phyloP scores from a whole-genome alignment of 2,113 vertebrate species.

The Pterocles burchelli region DNA sequence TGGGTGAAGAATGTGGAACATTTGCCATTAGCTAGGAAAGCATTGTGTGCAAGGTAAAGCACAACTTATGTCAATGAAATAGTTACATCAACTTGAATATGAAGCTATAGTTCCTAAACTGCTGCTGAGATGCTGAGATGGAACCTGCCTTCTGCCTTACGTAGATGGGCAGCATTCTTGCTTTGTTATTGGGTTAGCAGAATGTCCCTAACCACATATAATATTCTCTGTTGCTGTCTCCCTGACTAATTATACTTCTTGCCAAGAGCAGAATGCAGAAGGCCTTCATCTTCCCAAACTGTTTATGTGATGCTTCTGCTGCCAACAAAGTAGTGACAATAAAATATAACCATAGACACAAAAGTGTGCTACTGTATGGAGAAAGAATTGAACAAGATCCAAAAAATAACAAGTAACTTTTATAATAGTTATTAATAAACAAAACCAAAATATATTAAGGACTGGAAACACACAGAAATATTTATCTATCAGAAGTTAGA shows the following conservation, averaged over 20 bases:
- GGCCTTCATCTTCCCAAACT: neutral
- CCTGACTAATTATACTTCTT: neutral
- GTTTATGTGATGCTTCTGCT: neutral
- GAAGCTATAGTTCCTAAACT: neutral
- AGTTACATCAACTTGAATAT: neutral
- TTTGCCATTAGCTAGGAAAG: neutral
- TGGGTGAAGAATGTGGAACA: neutral
- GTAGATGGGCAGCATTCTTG: accelerated
- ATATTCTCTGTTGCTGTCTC: neutral
- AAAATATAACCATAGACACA: neutral
- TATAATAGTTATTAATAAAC: neutral
- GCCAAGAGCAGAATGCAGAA: neutral
- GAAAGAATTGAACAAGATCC: neutral
- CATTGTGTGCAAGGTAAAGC: neutral
- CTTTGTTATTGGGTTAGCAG: neutral
- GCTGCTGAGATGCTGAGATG: neutral
- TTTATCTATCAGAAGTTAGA: neutral
- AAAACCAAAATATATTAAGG: neutral
- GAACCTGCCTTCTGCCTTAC: neutral
- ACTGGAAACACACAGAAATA: neutral
- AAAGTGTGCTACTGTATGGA: neutral
- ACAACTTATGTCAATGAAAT: neutral
- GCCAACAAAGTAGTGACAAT: neutral
- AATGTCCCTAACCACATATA: neutral
- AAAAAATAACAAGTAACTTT: neutral